A percentile compares a stretch with the other conserved stretches of the same genome.
These are phyloP conservation scores for Morone saxatilis DNA, from an alignment of 2,113 vertebrate species.

Conservation along the genomic window DNA sequence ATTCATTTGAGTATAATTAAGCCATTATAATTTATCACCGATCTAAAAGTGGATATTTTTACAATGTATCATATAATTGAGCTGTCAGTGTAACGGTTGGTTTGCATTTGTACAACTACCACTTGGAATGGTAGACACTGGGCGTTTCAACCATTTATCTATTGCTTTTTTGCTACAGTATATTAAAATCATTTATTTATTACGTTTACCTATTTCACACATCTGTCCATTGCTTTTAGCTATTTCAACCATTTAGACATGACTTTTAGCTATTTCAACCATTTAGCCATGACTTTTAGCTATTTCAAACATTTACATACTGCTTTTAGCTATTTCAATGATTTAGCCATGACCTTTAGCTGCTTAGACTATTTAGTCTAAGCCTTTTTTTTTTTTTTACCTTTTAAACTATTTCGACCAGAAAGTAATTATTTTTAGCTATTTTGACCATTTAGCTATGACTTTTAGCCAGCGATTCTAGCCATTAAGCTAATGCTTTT, in stretches of 20 bases:
- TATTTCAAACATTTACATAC: neutral
- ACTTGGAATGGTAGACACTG: neutral
- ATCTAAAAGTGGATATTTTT: neutral
- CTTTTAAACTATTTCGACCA: neutral
- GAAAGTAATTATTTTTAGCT: too few species aligned
- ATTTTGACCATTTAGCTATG: neutral
- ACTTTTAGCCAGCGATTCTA: neutral
- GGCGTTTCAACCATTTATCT: neutral
- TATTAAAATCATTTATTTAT: too few species aligned
- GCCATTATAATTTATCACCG: neutral
- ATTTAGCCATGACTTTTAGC: neutral
- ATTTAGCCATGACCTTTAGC: too few species aligned
- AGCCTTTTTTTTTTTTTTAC: too few species aligned
- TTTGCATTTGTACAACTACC: neutral
- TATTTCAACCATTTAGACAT: too few species aligned
- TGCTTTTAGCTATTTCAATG: neutral
- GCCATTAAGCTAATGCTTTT: neutral
- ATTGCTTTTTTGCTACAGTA: neutral
- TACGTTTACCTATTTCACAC: too few species aligned
- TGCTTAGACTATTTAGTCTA: too few species aligned
- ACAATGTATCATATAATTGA: neutral
- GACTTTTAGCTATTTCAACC: too few species aligned
- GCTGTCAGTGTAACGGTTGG: neutral
- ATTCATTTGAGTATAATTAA: neutral
- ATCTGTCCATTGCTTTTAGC: too few species aligned